These are phyloP conservation scores for Meteorus colon DNA, from an alignment of 2,888 invertebrate species.

Conservation along the genomic window DNA sequence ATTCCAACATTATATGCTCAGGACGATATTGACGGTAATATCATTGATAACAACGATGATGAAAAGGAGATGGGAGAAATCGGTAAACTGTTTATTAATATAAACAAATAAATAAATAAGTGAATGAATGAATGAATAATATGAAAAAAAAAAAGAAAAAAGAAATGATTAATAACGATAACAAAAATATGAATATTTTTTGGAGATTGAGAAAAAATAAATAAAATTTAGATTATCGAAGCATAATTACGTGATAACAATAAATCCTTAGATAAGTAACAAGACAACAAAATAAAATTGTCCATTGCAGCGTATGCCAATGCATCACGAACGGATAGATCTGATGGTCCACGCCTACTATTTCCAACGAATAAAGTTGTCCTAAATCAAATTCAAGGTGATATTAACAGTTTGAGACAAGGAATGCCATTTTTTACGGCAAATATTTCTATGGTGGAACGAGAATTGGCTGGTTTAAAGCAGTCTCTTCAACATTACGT, in stretches of 20 bases:
- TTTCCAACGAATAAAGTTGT: neutral
- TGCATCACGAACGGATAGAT: neutral
- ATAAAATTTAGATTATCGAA: neutral
- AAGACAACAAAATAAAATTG: neutral
- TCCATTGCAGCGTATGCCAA: conserved; percentile 3
- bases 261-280: too few species aligned
- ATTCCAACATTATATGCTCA: neutral
- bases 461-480: too few species aligned
- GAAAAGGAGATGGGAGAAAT: neutral
- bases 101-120: neutral
- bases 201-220: neutral
- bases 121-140: too few species aligned
- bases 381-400: neutral
- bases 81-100: conserved; percentile 15
- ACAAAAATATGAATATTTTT: neutral
- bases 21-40: neutral
- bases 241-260: too few species aligned
- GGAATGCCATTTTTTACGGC: neutral
- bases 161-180: neutral
- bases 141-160: neutral
- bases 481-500: neutral
- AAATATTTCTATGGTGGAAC: neutral
- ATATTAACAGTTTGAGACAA: neutral
- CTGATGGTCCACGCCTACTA: neutral
- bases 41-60: neutral